phyloP scores from a whole-genome alignment of 2,113 vertebrate species.

The Lethenteron reissneri region DNA sequence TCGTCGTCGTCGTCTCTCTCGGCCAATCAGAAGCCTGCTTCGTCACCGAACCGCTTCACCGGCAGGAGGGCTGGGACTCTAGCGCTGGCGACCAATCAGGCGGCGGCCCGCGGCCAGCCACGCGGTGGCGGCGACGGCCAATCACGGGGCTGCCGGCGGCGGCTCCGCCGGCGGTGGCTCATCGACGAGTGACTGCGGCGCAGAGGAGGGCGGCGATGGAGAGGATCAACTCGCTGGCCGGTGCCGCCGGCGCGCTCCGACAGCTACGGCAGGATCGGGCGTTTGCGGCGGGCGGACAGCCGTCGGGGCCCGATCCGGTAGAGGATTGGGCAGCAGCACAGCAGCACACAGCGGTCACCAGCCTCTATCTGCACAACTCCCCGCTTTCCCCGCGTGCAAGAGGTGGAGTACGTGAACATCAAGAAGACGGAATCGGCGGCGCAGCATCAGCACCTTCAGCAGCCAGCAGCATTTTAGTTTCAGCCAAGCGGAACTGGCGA shows the following conservation, averaged over 20 bases:
- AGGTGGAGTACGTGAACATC: too few relatives aligned
- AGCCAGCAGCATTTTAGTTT: background rate
- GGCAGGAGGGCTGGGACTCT: too few relatives aligned
- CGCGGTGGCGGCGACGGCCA: too few relatives aligned
- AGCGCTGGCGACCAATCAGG: too few relatives aligned
- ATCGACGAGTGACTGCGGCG: too few relatives aligned
- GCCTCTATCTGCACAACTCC: background rate
- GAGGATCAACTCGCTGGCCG: slow-evolving; percentile 1
- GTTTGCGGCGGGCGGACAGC: background rate
- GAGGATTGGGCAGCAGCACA: background rate
- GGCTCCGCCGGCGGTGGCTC: too few relatives aligned
- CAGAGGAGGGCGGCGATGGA: background rate
- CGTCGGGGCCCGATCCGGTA: background rate
- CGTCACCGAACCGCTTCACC: too few relatives aligned
- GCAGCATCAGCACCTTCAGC: slow-evolving; percentile 1
- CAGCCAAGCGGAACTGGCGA: background rate
- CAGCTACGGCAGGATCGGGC: background rate
- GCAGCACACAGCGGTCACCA: slow-evolving; percentile 2
- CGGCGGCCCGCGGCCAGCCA: too few relatives aligned
- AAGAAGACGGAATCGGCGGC: too few relatives aligned
- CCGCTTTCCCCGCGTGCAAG: background rate
- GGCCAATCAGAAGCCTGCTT: too few relatives aligned
- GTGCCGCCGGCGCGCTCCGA: background rate
- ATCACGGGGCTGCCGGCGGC: too few relatives aligned
- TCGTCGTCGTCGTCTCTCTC: too few relatives aligned